Conservation (phyloP, 2,888 invertebrate genomes). For the Orchesellides sinensis region DNA sequence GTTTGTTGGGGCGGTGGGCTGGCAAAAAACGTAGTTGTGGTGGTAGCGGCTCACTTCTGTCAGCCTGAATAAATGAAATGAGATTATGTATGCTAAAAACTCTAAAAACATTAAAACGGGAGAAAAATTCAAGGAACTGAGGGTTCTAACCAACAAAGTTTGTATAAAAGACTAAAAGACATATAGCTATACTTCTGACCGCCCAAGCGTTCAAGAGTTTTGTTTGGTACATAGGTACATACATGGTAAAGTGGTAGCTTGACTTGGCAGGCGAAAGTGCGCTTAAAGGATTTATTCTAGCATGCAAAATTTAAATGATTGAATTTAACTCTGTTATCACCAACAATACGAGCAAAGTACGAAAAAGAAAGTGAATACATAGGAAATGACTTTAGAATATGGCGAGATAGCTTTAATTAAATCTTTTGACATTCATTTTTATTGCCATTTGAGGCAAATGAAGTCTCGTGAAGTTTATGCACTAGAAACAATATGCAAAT, state of each 20-base stretch:
- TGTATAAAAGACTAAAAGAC: no score
- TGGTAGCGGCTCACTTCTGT: conserved; percentile 9
- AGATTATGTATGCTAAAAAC: conserved; percentile 46
- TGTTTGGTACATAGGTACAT: conserved; percentile 11
- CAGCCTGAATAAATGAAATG: conserved; percentile 41
- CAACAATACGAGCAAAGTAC: background rate
- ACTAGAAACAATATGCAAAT: no score
- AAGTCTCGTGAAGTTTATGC: no score
- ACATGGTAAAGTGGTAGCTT: conserved; percentile 15
- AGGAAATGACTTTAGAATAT: no score
- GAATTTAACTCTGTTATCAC: conserved; percentile 43
- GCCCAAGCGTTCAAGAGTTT: conserved; percentile 31
- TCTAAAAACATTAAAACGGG: conserved; percentile 3
- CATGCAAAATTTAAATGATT: conserved; percentile 57
- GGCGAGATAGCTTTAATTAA: conserved; percentile 38
- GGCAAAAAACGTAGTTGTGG: background rate
- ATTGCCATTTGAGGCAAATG: no score
- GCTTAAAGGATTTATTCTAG: conserved; percentile 37
- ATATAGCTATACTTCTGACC: no score
- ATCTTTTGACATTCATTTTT: no score
- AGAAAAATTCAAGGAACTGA: background rate
- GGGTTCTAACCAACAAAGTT: background rate
- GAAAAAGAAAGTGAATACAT: no score
- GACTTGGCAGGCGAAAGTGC: conserved; percentile 45
- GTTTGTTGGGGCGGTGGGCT: background rate